phyloP scores from a whole-genome alignment of 2,797 vertebrate genomes.

The Pangasius djambal region DNA sequence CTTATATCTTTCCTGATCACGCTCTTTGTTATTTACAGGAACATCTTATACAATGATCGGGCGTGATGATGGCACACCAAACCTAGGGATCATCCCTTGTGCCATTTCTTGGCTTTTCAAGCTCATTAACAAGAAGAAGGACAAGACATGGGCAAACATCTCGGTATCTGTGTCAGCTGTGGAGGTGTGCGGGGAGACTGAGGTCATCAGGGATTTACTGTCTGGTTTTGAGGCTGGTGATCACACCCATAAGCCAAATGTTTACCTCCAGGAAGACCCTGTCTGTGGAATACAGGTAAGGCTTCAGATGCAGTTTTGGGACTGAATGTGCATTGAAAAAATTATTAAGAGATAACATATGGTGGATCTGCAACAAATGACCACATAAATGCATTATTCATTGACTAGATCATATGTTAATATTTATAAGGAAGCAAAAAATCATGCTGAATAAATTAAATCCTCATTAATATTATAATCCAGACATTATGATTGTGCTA shows the following conservation, averaged over 20 bases:
- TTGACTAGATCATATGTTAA: slow-evolving; percentile 4
- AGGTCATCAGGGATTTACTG: slow-evolving; percentile 90
- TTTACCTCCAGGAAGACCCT: slow-evolving; percentile 91
- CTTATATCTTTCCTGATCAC: background rate
- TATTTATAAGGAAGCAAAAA: slow-evolving; percentile 37
- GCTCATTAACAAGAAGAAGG: slow-evolving; percentile 90
- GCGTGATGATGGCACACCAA: slow-evolving; percentile 86
- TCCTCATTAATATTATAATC: slow-evolving; percentile 46
- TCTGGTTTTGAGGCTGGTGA: slow-evolving; percentile 86
- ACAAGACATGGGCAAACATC: slow-evolving; percentile 93
- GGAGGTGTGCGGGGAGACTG: slow-evolving; percentile 93
- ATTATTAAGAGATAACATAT: slow-evolving; percentile 12
- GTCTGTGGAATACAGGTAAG: slow-evolving; percentile 91
- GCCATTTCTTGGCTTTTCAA: slow-evolving; percentile 98
- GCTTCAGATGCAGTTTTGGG: background rate
- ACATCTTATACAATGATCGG: slow-evolving; percentile 97
- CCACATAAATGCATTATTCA: slow-evolving; percentile 30
- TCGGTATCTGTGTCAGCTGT: slow-evolving; percentile 93
- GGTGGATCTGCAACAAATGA: background rate
- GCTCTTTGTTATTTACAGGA: slow-evolving; percentile 72
- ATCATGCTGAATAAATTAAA: slow-evolving; percentile 39
- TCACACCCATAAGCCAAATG: slow-evolving; percentile 85
- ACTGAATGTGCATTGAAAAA: background rate
- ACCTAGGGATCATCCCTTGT: slow-evolving; percentile 91
- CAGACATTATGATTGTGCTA: slow-evolving; percentile 25